Evolutionary conservation across 2,888 invertebrate species (phyloP).

Genomic region (Herminia tarsipennalis): DNA sequence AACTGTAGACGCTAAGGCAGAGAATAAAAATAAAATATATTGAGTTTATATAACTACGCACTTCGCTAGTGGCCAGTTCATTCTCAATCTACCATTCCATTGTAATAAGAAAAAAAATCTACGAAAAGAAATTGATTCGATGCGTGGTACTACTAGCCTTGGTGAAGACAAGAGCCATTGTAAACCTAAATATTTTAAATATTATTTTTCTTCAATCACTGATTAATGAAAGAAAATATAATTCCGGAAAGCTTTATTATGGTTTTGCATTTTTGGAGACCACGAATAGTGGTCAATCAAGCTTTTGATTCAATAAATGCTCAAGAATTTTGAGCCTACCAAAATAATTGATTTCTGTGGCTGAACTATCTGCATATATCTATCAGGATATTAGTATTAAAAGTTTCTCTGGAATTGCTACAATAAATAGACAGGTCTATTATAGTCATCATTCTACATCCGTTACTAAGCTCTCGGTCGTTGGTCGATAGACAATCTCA

Average conservation of each 20-base stretch:
- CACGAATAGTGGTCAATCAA: too few relatives aligned
- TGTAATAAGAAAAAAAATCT: slow-evolving; percentile 55
- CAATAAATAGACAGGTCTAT: slow-evolving; percentile 23
- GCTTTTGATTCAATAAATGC: too few relatives aligned
- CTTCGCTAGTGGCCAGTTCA: slow-evolving; percentile 50
- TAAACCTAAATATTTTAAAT: slow-evolving; percentile 34
- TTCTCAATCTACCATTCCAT: slow-evolving; percentile 51
- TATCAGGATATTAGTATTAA: background rate
- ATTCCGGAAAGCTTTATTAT: too few relatives aligned
- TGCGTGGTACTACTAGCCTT: slow-evolving; percentile 50
- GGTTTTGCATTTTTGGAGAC: too few relatives aligned
- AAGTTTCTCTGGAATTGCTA: background rate
- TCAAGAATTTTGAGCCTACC: too few relatives aligned
- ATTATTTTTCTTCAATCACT: background rate
- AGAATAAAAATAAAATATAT: too few relatives aligned
- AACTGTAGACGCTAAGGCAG: too few relatives aligned
- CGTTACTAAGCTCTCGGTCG: slow-evolving; percentile 58
- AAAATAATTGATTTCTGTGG: too few relatives aligned
- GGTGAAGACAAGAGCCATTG: slow-evolving; percentile 35
- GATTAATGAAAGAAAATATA: too few relatives aligned
- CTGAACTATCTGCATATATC: too few relatives aligned
- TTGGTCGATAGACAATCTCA: slow-evolving; percentile 67
- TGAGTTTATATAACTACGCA: slow-evolving; percentile 13
- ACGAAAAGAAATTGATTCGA: slow-evolving; percentile 70
- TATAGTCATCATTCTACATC: slow-evolving; percentile 46